A percentile compares a stretch with the other conserved stretches of the same genome.
These are phyloP conservation scores for Kobus ellipsiprymnus DNA, from an alignment of 2,113 vertebrate genomes.

Conservation along the genomic window DNA sequence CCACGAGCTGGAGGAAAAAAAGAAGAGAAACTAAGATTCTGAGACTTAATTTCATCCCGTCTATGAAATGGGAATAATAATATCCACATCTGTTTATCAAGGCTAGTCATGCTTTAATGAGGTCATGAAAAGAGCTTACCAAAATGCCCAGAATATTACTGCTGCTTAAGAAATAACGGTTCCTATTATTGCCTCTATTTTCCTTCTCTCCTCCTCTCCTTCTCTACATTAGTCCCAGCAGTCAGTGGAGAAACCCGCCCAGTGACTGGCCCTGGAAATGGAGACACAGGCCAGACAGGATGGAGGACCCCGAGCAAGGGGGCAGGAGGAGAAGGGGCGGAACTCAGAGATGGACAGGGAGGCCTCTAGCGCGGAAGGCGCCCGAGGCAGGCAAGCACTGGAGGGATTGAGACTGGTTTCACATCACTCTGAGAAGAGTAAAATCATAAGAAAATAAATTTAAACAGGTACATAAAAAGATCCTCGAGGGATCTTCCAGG, in stretches of 20 bases:
- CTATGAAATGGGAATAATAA: background rate
- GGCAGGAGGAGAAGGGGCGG: background rate
- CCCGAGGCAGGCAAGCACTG: background rate
- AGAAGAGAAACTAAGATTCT: background rate
- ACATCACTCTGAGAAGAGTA: background rate
- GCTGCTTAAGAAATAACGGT: background rate
- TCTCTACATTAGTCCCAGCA: background rate
- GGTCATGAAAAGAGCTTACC: background rate
- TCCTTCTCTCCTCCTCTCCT: background rate
- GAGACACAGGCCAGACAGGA: background rate
- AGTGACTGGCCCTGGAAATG: background rate
- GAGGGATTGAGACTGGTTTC: background rate
- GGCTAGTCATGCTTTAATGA: background rate
- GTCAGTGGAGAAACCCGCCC: background rate
- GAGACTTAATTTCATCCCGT: background rate
- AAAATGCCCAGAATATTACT: background rate
- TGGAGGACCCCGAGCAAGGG: background rate
- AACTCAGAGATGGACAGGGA: accelerated
- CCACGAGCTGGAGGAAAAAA: background rate
- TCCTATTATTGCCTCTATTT: background rate
- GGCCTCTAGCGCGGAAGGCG: background rate
- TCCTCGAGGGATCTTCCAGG: background rate
- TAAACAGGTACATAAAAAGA: background rate
- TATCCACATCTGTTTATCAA: background rate
- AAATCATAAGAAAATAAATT: background rate